Evolutionary conservation across 2,797 vertebrate species (phyloP), one percentile per base, ranked within the genome.

Genomic region (Onychomys leucogaster): DNA sequence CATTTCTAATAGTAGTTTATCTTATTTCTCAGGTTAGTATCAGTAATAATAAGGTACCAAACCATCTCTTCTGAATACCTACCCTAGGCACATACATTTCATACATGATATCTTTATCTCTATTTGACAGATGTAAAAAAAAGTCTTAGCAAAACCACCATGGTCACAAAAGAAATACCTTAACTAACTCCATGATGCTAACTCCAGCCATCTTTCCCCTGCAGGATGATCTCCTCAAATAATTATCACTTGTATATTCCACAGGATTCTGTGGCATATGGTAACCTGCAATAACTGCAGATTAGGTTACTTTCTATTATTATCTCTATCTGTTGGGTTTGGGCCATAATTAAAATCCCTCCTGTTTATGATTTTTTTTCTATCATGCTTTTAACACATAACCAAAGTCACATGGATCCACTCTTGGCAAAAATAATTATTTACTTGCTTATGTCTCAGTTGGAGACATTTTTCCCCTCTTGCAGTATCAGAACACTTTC

Each of bases 1-100:
- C 7, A 63, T 82, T 86, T 95, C n/a, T 91, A 85, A 73, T 78
- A 43, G 61, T 92, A 67, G 5, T 87, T n/a, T 80, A 41, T 91
- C 87, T 2, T 41, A 80, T 96, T 85, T 92, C 32, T 85, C 59
- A 61, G 1, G 4, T 84, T 92, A 85, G 11, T 7, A 85, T 89
- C 19, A 32, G 52, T 73, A 85, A 63, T 89, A 93, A 52, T 71
- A 63, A 94, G 71, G 16, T 69, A 89, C 73, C 14, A 92, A 92
- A 27, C 19, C 5, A 57, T 71, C 17, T 84, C n/a, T 92, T 81
- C 87, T 32, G 49, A 92, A 63, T 57, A 43, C 4, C 86, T 57
- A 84, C 19, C 7, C 23, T 83, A n/a, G 49, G 25, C 1, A 61
- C n/a, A 89, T n/a, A 59, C 13, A 67, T 78, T 89, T 92, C 29